Evolutionary conservation across 2,888 invertebrate species (phyloP).

Genomic region (Erebia ligea): DNA sequence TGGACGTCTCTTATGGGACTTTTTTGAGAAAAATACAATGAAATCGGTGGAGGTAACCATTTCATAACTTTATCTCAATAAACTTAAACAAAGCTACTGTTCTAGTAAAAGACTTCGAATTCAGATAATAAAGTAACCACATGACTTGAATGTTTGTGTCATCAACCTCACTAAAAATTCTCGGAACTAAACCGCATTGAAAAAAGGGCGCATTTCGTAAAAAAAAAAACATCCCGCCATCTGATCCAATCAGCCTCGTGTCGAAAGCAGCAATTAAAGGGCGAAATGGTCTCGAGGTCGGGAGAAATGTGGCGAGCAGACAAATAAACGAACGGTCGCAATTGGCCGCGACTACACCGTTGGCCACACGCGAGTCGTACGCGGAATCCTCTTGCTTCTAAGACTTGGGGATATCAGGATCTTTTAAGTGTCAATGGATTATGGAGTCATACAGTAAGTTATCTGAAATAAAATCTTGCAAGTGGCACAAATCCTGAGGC

Average conservation of each 20-base stretch:
- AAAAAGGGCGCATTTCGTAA: constrained; percentile 21
- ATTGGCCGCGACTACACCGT: constrained; percentile 66
- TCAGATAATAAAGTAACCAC: background rate
- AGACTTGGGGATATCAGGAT: constrained; percentile 3
- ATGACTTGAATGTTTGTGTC: constrained; percentile 2
- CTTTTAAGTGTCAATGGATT: constrained; percentile 6
- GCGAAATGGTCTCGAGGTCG: constrained; percentile 49
- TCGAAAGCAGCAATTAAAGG: constrained; percentile 67
- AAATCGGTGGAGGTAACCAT: background rate
- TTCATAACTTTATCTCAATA: no score
- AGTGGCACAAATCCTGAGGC: background rate
- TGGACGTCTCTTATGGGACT: no score
- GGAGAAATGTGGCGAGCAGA: constrained; percentile 59
- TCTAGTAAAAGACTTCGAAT: background rate
- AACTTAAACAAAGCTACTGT: background rate
- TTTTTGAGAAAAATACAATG: no score
- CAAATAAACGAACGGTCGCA: constrained; percentile 60
- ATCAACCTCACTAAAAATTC: constrained; percentile 18
- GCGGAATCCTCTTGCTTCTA: constrained; percentile 48
- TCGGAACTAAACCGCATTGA: constrained; percentile 25
- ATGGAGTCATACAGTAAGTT: constrained; percentile 1
- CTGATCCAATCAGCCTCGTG: constrained; percentile 51
- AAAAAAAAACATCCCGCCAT: constrained; percentile 35
- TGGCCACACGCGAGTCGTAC: constrained; percentile 64
- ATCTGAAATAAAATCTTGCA: background rate